Percentiles rank a stretch among this genome's conserved stretches.
phyloP scores from a whole-genome alignment of 2,113 vertebrate genomes.

The Nestor notabilis region DNA sequence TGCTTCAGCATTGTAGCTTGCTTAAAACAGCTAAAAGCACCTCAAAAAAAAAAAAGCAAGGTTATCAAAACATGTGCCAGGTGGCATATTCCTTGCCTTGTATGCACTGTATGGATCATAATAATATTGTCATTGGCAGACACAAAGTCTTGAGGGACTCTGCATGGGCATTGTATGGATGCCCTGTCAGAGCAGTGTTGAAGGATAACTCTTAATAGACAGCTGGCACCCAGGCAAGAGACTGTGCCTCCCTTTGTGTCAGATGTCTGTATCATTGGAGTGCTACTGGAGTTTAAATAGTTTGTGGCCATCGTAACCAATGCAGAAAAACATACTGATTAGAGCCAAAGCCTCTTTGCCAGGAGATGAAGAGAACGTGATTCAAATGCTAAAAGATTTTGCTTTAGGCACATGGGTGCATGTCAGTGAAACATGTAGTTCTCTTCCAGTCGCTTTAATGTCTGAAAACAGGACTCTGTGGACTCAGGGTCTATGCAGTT shows the following conservation, averaged over 20 bases:
- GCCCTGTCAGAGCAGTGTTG: not conserved
- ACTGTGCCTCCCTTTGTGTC: not conserved
- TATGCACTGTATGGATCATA: rapidly evolving
- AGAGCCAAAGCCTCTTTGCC: not conserved
- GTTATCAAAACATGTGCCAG: not conserved
- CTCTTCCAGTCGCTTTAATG: not conserved
- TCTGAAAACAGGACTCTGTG: not conserved
- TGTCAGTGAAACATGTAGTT: not conserved
- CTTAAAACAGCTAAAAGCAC: not conserved
- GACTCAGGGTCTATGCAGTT: not conserved
- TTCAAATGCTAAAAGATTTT: not conserved
- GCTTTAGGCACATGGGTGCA: not conserved
- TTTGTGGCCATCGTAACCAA: not conserved
- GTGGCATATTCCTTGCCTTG: not conserved
- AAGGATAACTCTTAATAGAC: not conserved
- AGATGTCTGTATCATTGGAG: not conserved
- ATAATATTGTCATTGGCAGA: not conserved
- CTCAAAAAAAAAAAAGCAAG: not conserved
- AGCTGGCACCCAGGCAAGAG: not conserved
- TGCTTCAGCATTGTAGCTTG: not conserved
- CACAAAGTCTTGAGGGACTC: not conserved
- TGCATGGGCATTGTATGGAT: rapidly evolving
- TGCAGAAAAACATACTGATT: not conserved
- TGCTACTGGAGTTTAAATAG: not conserved
- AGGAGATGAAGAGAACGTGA: not conserved